A percentile compares a stretch with the other conserved stretches of the same genome.
These are phyloP conservation scores for Folsomia manolachei DNA, from an alignment of 2,888 invertebrate species.

Conservation along the genomic window DNA sequence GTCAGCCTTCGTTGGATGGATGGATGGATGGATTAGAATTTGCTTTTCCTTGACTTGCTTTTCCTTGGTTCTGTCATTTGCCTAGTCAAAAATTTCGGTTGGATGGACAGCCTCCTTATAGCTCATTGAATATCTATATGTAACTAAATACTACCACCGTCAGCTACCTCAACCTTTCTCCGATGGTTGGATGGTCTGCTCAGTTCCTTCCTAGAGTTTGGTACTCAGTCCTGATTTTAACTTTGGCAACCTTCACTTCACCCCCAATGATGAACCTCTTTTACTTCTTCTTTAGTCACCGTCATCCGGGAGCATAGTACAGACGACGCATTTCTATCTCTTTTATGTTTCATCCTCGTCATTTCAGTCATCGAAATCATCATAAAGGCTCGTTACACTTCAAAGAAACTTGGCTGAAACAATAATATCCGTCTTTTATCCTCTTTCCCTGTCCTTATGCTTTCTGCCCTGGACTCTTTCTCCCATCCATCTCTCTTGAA, in stretches of 20 bases:
- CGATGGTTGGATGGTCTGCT: too few relatives aligned
- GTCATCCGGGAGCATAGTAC: not conserved
- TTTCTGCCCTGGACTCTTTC: slow-evolving; percentile 18
- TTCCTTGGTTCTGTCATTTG: slow-evolving; percentile 11
- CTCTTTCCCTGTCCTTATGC: slow-evolving; percentile 13
- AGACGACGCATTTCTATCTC: slow-evolving; percentile 11
- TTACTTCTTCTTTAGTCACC: not conserved
- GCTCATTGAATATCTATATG: too few relatives aligned
- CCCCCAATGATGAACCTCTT: slow-evolving; percentile 13
- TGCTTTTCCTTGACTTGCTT: not conserved
- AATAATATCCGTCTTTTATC: slow-evolving; percentile 25
- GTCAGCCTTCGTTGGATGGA: too few relatives aligned
- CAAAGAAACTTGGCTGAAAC: slow-evolving; percentile 25
- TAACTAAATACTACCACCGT: too few relatives aligned
- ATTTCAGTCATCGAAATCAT: slow-evolving; percentile 25
- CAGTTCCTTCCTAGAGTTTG: too few relatives aligned
- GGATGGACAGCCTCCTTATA: not conserved
- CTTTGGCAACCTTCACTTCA: too few relatives aligned
- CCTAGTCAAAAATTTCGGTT: slow-evolving; percentile 12
- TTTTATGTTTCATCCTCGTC: slow-evolving; percentile 19
- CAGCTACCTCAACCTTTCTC: too few relatives aligned
- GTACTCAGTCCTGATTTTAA: too few relatives aligned
- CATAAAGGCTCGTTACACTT: slow-evolving; percentile 27
- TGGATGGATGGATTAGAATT: not conserved
- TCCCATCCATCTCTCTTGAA: not conserved